These are phyloP conservation scores for Crotalus helleri DNA, from an alignment of 2,113 vertebrate species.

Conservation along the genomic window DNA sequence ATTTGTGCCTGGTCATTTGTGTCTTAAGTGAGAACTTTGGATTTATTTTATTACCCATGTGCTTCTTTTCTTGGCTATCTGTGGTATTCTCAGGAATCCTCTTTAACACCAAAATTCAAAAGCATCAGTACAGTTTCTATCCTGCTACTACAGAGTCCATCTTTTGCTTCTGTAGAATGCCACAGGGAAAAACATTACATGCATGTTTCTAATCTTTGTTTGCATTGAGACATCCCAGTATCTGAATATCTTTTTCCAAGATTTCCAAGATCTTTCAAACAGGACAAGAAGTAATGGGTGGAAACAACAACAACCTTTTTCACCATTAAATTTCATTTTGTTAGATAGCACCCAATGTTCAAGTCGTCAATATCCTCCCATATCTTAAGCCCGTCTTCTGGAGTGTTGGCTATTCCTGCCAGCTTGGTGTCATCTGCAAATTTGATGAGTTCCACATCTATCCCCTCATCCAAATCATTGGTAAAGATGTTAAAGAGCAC, in stretches of 20 bases:
- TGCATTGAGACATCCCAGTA: not conserved
- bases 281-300: not conserved
- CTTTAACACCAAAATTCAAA: not conserved
- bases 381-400: too few species aligned
- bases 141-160: not conserved
- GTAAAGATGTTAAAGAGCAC: too few species aligned
- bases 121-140: not conserved
- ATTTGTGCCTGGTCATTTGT: not conserved
- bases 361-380: too few species aligned
- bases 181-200: not conserved
- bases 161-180: not conserved
- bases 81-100: not conserved
- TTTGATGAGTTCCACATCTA: too few species aligned
- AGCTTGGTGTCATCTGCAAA: too few species aligned
- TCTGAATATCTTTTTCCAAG: not conserved
- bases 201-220: not conserved
- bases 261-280: not conserved
- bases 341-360: too few species aligned
- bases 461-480: too few species aligned
- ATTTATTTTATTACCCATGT: not conserved
- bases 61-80: not conserved
- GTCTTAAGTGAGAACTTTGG: not conserved
- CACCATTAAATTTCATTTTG: too few species aligned
- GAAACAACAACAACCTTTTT: too few species aligned
- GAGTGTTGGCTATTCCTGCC: too few species aligned